These are phyloP conservation scores for Coilia nasus DNA, from an alignment of 2,797 vertebrate species.

Conservation along the genomic window DNA sequence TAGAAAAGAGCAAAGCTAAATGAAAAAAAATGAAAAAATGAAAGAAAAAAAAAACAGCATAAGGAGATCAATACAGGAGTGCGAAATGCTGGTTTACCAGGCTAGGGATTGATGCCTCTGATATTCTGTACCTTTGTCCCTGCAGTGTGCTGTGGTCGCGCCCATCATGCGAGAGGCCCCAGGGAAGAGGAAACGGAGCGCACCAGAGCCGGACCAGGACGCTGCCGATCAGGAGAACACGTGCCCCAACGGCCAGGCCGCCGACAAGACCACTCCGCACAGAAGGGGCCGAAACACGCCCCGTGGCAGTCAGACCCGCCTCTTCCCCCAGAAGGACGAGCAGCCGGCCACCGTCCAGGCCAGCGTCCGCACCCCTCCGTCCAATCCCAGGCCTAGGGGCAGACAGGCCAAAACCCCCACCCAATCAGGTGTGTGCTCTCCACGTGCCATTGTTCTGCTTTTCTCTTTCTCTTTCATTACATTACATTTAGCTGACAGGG, in stretches of 20 bases:
- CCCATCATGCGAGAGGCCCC: slow-evolving; percentile 51
- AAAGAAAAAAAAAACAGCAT: too few relatives aligned
- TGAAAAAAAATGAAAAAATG: too few relatives aligned
- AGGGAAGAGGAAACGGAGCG: slow-evolving; percentile 70
- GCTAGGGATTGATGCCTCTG: too few relatives aligned
- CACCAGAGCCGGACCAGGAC: slow-evolving; percentile 35
- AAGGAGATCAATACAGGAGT: too few relatives aligned
- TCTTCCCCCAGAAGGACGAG: slow-evolving; percentile 55
- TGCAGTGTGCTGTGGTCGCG: slow-evolving; percentile 25
- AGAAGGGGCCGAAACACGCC: slow-evolving; percentile 61
- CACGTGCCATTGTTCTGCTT: too few relatives aligned
- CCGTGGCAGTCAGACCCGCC: slow-evolving; percentile 59
- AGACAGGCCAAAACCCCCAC: slow-evolving; percentile 66
- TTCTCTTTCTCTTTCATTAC: too few relatives aligned
- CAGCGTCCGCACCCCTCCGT: slow-evolving; percentile 56
- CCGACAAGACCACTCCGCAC: slow-evolving; percentile 62
- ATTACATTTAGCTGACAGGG: too few relatives aligned
- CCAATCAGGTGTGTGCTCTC: slow-evolving; percentile 50
- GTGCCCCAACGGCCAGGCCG: slow-evolving; percentile 61
- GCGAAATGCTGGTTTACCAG: too few relatives aligned
- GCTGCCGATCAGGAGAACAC: slow-evolving; percentile 67
- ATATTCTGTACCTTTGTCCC: neutral
- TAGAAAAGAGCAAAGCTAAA: too few relatives aligned
- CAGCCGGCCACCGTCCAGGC: slow-evolving; percentile 45
- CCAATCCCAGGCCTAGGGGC: slow-evolving; percentile 64